Base-by-base conservation (phyloP, 1,140 invertebrate species). In the Amphibalanus amphitrite region DNA sequence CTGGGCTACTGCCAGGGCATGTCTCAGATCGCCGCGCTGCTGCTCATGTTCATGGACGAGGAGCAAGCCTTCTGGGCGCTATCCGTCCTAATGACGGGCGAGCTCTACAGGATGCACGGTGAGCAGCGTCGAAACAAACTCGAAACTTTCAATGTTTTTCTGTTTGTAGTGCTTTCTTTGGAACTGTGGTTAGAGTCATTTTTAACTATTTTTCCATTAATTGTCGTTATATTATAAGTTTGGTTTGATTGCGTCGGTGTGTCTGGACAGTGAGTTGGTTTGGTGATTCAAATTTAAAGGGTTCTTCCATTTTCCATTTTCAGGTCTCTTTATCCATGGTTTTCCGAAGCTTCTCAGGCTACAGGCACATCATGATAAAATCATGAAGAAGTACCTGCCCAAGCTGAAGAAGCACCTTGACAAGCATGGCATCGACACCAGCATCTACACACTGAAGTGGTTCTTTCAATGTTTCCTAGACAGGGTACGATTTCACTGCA, bases 401-500 rank as follows among this genome's bases (percentile, higher is more conserved):
- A 96, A 95, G 80, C 79, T 99, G 33, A 93, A 97, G 79, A 90
- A 90, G 76, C 96, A 98, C 83, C 89, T 99, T 77, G 93, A 97
- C 79, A 91, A 91, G 80, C 92, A 95, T 82, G 93, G 93, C 77
- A 88, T 98, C 75, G 91, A 97, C 83, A 88, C 94, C 67, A 91
- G 95, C 78, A 84, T 99, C 29, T 98, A 98, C 81, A 93, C 95
- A 67, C 84, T 98, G 28, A 98, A 99, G 81, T 99, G 97, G 96
- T 99, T 98, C 83, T 97, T 99, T 81, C 96, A 98, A 77, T 97
- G 97, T 81, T 99, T 99, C 82, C 87, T 99, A 75, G 97, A 99
- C 82, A 85, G 92, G 79, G 92, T 95, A 82, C 85, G 85, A 82
- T 38, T 38, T 38, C 33, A 6, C 33, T 15, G 33, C 15, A 38